Evolutionary conservation across 2,888 invertebrate genomes (phyloP).

Genomic region (Dicranocentrus wangi): DNA sequence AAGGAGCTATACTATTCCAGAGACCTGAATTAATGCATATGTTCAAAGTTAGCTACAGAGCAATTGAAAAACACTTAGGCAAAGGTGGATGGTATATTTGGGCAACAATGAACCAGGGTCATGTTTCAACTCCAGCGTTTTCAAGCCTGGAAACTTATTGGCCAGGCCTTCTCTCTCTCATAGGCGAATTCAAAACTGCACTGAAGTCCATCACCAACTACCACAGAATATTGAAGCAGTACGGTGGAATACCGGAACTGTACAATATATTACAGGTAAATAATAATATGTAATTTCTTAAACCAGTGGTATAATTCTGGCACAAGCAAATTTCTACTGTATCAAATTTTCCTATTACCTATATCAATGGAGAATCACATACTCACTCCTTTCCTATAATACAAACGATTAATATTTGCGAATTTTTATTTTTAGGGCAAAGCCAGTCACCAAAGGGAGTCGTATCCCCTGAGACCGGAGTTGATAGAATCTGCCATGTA

Average conservation of each 20-base stretch:
- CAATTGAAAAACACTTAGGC: constrained; percentile 89
- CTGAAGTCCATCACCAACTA: constrained; percentile 96
- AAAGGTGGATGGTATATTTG: constrained; percentile 99
- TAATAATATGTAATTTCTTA: too few relatives aligned
- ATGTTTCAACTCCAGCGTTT: constrained; percentile 81
- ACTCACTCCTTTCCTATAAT: too few relatives aligned
- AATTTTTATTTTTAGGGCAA: constrained; percentile 78
- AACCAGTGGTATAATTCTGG: too few relatives aligned
- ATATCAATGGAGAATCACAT: too few relatives aligned
- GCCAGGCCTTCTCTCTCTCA: constrained; percentile 93
- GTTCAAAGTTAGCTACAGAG: constrained; percentile 85
- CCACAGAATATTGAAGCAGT: constrained; percentile 96
- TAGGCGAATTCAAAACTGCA: constrained; percentile 91
- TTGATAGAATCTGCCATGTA: constrained; percentile 98
- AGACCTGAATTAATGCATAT: constrained; percentile 92
- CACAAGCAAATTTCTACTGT: too few relatives aligned
- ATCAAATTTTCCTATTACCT: too few relatives aligned
- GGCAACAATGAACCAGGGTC: constrained; percentile 98
- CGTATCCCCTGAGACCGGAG: constrained; percentile 84
- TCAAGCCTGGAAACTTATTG: constrained; percentile 95
- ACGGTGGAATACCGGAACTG: constrained; percentile 98
- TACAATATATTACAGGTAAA: constrained; percentile 88
- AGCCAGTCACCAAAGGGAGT: constrained; percentile 87
- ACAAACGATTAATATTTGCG: too few relatives aligned
- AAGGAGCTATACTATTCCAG: constrained; percentile 93